These are phyloP conservation scores for Trachymyrmex septentrionalis DNA, from an alignment of 1,140 invertebrate genomes.

Conservation along the genomic window DNA sequence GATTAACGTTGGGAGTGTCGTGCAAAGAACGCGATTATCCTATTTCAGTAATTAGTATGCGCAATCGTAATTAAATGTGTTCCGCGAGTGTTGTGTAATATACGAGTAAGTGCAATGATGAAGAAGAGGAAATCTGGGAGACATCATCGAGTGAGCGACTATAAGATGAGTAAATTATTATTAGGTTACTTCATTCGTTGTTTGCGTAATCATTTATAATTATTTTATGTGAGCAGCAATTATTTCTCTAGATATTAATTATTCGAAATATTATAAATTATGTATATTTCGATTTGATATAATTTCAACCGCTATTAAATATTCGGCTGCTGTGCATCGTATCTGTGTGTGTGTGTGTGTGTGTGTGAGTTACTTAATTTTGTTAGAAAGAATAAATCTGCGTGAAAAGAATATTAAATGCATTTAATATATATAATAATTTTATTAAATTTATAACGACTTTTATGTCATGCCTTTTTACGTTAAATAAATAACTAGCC, in stretches of 20 bases:
- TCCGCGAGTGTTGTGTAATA: background rate
- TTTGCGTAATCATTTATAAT: background rate
- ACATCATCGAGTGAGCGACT: background rate
- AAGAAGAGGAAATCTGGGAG: background rate
- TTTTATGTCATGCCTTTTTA: background rate
- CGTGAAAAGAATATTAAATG: background rate
- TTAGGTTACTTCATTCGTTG: background rate
- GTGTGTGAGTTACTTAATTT: background rate
- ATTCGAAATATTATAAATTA: background rate
- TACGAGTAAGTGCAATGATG: background rate
- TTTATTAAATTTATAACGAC: background rate
- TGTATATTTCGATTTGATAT: background rate
- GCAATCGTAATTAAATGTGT: background rate
- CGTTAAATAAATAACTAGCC: background rate
- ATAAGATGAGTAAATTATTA: background rate
- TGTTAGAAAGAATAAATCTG: background rate
- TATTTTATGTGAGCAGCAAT: background rate
- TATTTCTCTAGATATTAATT: conserved; percentile 1
- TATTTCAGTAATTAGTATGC: background rate
- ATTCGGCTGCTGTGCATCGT: too few relatives aligned
- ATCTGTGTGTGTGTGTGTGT: background rate
- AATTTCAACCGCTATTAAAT: background rate
- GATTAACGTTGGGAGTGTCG: background rate
- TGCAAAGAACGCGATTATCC: background rate
- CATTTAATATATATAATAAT: background rate